Conservation (phyloP, 2,888 invertebrate genomes). For the Plebejus anna region DNA sequence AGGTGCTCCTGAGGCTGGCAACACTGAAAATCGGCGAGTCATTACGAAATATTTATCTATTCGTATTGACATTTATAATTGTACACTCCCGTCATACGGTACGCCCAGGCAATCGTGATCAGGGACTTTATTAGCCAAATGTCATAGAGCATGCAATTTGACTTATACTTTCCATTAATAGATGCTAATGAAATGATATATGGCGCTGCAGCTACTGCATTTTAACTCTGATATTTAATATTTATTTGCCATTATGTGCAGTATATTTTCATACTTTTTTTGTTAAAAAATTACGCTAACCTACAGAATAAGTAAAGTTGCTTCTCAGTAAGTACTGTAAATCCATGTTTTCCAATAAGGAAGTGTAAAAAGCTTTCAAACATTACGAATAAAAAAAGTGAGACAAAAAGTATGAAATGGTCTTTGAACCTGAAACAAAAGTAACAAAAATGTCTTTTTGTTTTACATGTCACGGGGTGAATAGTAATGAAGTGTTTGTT, state of each 20-base stretch:
- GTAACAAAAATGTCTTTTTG: slow-evolving; percentile 40
- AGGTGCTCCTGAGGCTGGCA: background rate
- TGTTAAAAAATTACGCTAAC: no score
- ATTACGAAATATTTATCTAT: slow-evolving; percentile 30
- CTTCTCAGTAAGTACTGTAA: background rate
- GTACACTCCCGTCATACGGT: slow-evolving; percentile 36
- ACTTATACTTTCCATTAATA: slow-evolving; percentile 38
- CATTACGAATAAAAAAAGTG: background rate
- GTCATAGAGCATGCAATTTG: slow-evolving; percentile 33
- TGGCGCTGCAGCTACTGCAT: slow-evolving; percentile 33
- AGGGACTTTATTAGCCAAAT: slow-evolving; percentile 33
- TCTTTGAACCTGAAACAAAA: slow-evolving; percentile 37
- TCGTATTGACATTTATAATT: slow-evolving; percentile 39
- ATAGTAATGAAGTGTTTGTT: slow-evolving; percentile 57
- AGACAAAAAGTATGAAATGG: slow-evolving; percentile 26
- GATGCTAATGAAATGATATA: slow-evolving; percentile 39
- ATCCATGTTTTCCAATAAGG: background rate
- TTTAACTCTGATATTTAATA: slow-evolving; percentile 18
- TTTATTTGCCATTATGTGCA: background rate
- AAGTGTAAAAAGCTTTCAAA: slow-evolving; percentile 33
- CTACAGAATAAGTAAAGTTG: no score
- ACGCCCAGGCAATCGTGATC: slow-evolving; percentile 35
- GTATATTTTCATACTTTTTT: no score
- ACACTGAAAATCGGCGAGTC: slow-evolving; percentile 18
- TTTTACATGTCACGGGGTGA: slow-evolving; percentile 43